Evolutionary conservation across 2,113 vertebrate genomes (phyloP).

Genomic region (Cheirogaleus medius): DNA sequence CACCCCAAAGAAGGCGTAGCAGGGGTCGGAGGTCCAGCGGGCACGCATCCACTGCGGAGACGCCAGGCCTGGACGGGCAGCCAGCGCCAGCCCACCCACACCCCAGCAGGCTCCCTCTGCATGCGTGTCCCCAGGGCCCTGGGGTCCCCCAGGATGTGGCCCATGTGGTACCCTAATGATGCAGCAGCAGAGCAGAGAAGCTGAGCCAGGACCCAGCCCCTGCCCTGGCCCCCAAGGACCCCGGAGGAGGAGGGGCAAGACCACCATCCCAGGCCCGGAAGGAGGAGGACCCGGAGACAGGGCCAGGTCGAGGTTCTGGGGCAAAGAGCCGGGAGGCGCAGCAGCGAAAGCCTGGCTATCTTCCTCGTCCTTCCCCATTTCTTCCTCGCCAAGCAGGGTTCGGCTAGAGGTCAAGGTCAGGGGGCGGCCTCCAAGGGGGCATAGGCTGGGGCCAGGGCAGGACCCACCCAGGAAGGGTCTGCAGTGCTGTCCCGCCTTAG

Average conservation of each 20-base stretch:
- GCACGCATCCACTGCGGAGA: conserved; percentile 96
- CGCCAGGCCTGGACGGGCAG: background rate
- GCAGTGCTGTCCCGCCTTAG: rapidly evolving
- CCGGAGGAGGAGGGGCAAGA: background rate
- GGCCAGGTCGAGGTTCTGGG: background rate
- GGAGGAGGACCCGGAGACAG: background rate
- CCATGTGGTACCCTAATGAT: background rate
- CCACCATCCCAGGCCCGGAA: background rate
- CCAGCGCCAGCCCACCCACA: rapidly evolving
- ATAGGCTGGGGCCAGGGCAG: background rate
- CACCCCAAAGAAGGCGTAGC: conserved; percentile 97
- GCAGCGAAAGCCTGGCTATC: background rate
- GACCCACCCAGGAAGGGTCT: too few relatives aligned
- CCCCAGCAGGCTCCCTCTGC: rapidly evolving
- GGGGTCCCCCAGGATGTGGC: background rate
- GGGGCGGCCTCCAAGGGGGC: background rate
- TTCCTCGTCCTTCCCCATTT: background rate
- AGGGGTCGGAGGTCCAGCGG: conserved; percentile 98
- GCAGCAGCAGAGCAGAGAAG: background rate
- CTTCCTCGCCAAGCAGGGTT: too few relatives aligned
- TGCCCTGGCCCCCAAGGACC: background rate
- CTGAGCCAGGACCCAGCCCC: background rate
- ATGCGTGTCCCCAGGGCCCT: background rate
- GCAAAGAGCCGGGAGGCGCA: background rate
- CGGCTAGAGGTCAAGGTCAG: background rate